Conservation (phyloP, 1,140 invertebrate species). For the Papilio xuthus region DNA sequence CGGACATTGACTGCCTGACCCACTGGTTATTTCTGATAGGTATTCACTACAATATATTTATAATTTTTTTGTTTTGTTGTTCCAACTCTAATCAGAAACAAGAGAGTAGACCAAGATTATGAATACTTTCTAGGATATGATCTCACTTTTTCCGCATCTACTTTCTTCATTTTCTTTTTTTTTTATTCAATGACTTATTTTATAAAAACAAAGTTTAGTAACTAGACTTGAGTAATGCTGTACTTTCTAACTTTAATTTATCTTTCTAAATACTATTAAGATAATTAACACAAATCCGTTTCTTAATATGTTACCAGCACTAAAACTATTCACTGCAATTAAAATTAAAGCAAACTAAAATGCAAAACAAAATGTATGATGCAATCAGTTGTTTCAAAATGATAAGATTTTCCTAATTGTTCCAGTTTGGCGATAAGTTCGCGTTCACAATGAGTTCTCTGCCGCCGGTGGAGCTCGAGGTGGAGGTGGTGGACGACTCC, state of each 20-base stretch:
- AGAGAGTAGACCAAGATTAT: not conserved
- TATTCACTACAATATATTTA: not conserved
- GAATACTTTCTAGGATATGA: not conserved
- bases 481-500: constrained; percentile 69
- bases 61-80: not conserved
- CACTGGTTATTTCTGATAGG: not conserved
- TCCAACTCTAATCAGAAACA: not conserved
- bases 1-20: constrained; percentile 38
- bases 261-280: too few species aligned
- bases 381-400: too few species aligned
- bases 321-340: too few species aligned
- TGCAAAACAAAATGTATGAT: too few species aligned
- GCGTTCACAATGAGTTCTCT: constrained; percentile 66
- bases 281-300: too few species aligned
- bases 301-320: too few species aligned
- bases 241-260: too few species aligned
- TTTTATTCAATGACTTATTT: not conserved
- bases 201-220: too few species aligned
- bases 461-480: constrained; percentile 69
- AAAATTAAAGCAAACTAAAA: too few species aligned
- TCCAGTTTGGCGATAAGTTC: constrained; percentile 41
- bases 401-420: not conserved
- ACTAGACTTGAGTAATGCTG: too few species aligned
- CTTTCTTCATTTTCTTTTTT: not conserved
- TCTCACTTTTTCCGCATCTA: not conserved